Base-by-base conservation (phyloP, 1,140 invertebrate genomes). In the Panagrolaimus sp. region DNA sequence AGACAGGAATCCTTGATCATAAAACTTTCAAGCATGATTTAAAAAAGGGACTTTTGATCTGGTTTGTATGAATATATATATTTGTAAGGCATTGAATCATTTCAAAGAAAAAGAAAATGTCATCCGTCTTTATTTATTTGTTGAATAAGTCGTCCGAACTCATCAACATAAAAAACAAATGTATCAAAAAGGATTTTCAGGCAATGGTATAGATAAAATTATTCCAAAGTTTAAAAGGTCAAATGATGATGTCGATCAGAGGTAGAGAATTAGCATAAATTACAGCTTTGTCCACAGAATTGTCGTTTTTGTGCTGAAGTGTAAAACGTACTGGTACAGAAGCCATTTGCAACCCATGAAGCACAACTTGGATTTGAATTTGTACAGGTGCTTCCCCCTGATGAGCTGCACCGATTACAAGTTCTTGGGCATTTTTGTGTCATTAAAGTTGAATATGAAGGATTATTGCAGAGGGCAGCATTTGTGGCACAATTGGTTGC, bases 371-470 rank as follows among this genome's bases (percentile, higher is more conserved):
- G 2, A 48, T 48, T 48, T 15, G 47, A 15, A 48, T 48, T 48
- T 24, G 47, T 48, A 24, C 47, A 48, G 10, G 15, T 48, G 15
- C 15, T n/a, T 2, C 47, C 47, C 5, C 47, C 47, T 3, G 15
- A n/a, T 10, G 45, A 46, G 45, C 45, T 52, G 52, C 52, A 58
- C 5, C 52, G 52, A 12, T 28, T 28, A 58, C 52, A 58, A 14
- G 52, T 58, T 58, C 15, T 21, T 24, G 21, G 14, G 5, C 52
- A 58, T 14, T 58, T 21, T n/a, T 21, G 21, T 24, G 52, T 58
- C 52, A 58, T 58, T 21, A 58, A 12, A 17, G 10, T 21, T 21
- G 14, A 21, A 28, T 58, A 58, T 12, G 14, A n/a, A 10, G 52
- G 12, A 21, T 58, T 58, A 28, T 21, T 26, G 8, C 52, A 58